A percentile compares a stretch with the other conserved stretches of the same genome.
These are phyloP conservation scores for Bombus impatiens DNA, from an alignment of 1,140 invertebrate species.

Conservation along the genomic window DNA sequence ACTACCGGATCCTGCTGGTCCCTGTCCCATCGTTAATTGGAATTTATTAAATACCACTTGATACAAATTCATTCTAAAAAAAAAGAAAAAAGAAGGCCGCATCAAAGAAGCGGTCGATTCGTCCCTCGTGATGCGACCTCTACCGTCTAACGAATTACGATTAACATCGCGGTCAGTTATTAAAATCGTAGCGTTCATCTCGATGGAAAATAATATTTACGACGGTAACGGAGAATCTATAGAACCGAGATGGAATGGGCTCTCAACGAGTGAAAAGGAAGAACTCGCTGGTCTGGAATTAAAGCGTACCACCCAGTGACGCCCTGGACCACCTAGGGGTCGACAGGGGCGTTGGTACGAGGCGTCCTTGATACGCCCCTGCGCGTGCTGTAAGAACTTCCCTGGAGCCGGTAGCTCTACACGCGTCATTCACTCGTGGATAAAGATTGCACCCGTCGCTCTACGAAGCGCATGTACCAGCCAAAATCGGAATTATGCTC, in stretches of 20 bases:
- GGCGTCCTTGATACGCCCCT: constrained; percentile 73
- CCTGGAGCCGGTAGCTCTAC: constrained; percentile 58
- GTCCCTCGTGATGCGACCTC: too few relatives aligned
- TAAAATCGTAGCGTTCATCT: not conserved
- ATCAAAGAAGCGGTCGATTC: not conserved
- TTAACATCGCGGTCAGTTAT: not conserved
- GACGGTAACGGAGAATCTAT: not conserved
- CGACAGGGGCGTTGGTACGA: constrained; percentile 75
- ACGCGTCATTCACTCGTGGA: constrained; percentile 53
- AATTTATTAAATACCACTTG: constrained; percentile 64
- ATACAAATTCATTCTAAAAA: constrained; percentile 1
- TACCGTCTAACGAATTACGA: not conserved
- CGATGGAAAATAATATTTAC: not conserved
- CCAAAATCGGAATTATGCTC: constrained; percentile 59
- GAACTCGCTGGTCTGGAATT: constrained; percentile 69
- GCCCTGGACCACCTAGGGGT: constrained; percentile 80
- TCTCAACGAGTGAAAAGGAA: constrained; percentile 30
- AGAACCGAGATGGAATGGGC: not conserved
- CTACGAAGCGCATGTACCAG: constrained; percentile 47
- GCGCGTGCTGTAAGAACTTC: constrained; percentile 73
- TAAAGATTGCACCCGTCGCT: constrained; percentile 44
- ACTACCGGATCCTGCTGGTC: constrained; percentile 69
- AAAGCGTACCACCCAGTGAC: constrained; percentile 77
- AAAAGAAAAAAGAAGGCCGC: not conserved
- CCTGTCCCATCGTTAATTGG: constrained; percentile 59